Evolutionary conservation across 2,113 vertebrate genomes (phyloP).

Genomic region (Rhinolophus sinicus): DNA sequence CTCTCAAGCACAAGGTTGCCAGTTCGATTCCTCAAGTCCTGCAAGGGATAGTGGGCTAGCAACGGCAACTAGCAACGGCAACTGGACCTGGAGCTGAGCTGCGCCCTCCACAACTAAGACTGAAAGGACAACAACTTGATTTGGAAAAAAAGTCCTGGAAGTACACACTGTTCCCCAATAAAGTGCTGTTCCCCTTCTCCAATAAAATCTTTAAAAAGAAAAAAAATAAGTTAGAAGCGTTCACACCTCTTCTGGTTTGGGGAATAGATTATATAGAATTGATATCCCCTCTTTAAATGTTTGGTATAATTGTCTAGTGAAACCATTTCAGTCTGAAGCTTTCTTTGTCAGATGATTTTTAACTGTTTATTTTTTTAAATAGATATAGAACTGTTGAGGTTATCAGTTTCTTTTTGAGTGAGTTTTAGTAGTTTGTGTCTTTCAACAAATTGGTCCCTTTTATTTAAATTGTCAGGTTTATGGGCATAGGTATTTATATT

Average conservation of each 20-base stretch:
- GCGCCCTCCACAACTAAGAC: no score
- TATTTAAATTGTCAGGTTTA: neutral
- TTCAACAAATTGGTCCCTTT: neutral
- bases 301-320: neutral
- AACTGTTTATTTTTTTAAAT: neutral
- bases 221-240: neutral
- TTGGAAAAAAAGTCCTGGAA: no score
- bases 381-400: neutral
- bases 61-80: no score
- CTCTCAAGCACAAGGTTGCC: no score
- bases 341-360: neutral
- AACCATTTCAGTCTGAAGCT: neutral
- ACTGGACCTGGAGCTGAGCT: no score
- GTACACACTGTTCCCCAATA: no score
- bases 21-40: no score
- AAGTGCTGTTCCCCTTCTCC: no score
- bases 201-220: no score
- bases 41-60: no score
- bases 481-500: neutral
- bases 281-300: neutral
- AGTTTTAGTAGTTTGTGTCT: constrained; percentile 11
- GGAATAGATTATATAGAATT: neutral
- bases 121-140: no score
- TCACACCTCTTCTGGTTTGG: neutral
- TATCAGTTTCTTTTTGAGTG: neutral